Conservation (phyloP, 2,888 invertebrate species). For the Marasmarcha lunaedactyla region DNA sequence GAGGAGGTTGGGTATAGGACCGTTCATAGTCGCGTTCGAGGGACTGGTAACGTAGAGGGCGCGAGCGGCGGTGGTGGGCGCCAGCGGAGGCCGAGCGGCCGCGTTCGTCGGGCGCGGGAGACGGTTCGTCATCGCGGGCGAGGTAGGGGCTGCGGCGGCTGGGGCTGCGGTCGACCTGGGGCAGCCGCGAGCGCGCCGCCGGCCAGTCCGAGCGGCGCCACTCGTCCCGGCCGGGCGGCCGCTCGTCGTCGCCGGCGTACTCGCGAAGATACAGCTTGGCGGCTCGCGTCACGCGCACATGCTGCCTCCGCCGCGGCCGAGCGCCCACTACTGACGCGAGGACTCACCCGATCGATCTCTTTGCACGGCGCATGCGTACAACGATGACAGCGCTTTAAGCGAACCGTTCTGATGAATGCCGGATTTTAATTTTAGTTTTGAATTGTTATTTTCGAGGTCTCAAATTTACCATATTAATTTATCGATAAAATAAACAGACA, state of each 20-base stretch:
- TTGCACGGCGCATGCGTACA: conserved; percentile 36
- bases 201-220: conserved; percentile 65
- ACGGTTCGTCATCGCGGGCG: conserved; percentile 83
- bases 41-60: conserved; percentile 81
- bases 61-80: conserved; percentile 81
- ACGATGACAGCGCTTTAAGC: conserved; percentile 36
- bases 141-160: conserved; percentile 85
- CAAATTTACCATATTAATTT: no score
- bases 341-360: neutral
- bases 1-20: conserved; percentile 91
- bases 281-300: conserved; percentile 51
- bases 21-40: conserved; percentile 85
- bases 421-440: neutral
- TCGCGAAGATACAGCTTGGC: conserved; percentile 69
- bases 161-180: conserved; percentile 91
- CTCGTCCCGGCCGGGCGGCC: conserved; percentile 63
- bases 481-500: no score
- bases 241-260: conserved; percentile 68
- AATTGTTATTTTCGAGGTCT: no score
- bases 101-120: conserved; percentile 86
- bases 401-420: conserved; percentile 16
- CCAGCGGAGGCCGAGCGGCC: conserved; percentile 80
- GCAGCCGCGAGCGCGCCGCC: conserved; percentile 73
- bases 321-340: conserved; percentile 54
- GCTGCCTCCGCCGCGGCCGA: conserved; percentile 58